Percentiles rank a stretch among this genome's conserved stretches.
These are phyloP conservation scores for Glaucomys volans DNA, from an alignment of 2,113 vertebrate species.

Conservation along the genomic window DNA sequence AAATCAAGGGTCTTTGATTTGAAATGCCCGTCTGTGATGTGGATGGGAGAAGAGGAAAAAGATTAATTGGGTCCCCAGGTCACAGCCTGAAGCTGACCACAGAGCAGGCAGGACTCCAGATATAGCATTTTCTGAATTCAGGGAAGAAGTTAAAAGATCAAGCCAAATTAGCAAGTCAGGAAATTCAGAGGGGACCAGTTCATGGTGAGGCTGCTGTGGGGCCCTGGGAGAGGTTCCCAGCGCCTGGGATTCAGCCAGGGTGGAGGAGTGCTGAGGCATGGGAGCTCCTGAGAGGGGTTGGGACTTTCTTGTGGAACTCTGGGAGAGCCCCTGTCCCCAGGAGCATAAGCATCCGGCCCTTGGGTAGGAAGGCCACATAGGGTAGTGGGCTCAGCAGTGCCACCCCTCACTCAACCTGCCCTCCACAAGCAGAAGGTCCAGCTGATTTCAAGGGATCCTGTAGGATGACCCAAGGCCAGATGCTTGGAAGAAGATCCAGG, in stretches of 20 bases:
- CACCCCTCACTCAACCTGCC: not conserved
- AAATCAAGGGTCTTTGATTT: not conserved
- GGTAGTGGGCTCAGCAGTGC: rapidly evolving
- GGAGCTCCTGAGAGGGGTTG: not conserved
- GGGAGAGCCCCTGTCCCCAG: not conserved
- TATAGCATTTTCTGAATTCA: not conserved
- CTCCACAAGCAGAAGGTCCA: no score
- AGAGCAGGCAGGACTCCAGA: not conserved
- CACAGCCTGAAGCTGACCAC: no score
- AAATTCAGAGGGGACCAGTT: not conserved
- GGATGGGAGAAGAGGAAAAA: not conserved
- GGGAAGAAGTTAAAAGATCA: not conserved
- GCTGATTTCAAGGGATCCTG: not conserved
- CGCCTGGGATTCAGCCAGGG: not conserved
- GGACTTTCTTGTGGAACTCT: not conserved
- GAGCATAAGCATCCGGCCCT: not conserved
- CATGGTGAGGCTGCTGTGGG: not conserved
- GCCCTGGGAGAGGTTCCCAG: not conserved
- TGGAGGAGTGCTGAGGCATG: not conserved
- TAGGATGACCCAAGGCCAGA: not conserved
- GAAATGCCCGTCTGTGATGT: not conserved
- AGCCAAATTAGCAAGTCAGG: not conserved
- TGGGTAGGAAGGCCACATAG: not conserved
- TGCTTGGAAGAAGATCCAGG: not conserved
- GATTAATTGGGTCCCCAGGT: rapidly evolving